Base-by-base conservation (phyloP, 2,888 invertebrate species). In the Cenopis cana region DNA sequence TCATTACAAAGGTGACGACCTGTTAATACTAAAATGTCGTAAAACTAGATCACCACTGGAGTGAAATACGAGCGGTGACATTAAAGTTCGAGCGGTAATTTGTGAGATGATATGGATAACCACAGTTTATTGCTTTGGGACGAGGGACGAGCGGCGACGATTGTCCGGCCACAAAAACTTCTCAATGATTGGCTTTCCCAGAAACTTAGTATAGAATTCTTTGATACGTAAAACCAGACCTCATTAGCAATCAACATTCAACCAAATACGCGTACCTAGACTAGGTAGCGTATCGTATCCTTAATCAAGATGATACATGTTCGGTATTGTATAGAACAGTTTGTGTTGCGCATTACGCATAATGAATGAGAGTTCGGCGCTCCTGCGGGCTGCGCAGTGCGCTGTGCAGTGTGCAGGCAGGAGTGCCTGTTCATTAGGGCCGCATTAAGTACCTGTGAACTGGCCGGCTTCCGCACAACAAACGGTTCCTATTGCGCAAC, bases 401-500 rank as follows among this genome's bases (percentile, higher is more conserved):
- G 8, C 9, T 8, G 33, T 33, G 8, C 33, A 29, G 3, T 33
- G 33, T 33, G 33, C 33, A 33, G 33, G 33, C 50, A 29, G 2
- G 46, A 38, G 61, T 20, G 64, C 60, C 41, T 50, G 82, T 85
- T 88, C 84, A 84, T 86, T 85, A 86, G 84, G 82, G 76, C 76
- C 79, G 80, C 80, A 81, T 77, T 81, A 79, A 76, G 81, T 82
- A 88, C 79, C 79, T 79, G 78, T 68, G 67, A 68, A 62, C 57
- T 64, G 65, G 64, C 78, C 77, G 78, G 77, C 86, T 89, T 91
- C 91, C 90, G 89, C 86, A 85, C 87, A 80, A 75, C 78, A 84
- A 84, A 82, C 84, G 82, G 81, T 85, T 83, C 85, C 84, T 83
- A 78, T 88, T 89, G 81, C 87, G 84, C 85, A 89, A 90, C 87